These are phyloP conservation scores for Trialeurodes vaporariorum DNA, from an alignment of 1,140 invertebrate genomes.

Conservation along the genomic window DNA sequence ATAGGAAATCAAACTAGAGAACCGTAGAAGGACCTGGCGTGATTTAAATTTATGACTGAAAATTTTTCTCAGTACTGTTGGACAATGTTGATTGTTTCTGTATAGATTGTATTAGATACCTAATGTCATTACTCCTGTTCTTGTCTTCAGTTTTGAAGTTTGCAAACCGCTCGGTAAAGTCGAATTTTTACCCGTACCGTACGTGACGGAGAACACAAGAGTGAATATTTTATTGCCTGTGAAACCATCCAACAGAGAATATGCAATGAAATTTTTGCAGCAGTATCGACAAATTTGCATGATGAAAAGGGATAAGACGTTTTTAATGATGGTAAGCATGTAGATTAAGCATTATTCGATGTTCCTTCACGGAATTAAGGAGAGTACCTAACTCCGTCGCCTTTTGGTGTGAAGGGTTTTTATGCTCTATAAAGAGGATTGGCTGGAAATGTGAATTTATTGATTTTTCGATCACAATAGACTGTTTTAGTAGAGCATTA, in stretches of 20 bases:
- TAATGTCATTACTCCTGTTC: conserved; percentile 8
- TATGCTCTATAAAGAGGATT: too few species aligned
- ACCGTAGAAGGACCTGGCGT: too few species aligned
- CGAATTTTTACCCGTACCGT: conserved; percentile 75
- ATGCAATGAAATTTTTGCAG: conserved; percentile 50
- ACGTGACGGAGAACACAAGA: conserved; percentile 77
- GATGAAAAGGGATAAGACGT: conserved; percentile 62
- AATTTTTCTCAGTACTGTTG: background rate
- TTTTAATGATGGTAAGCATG: conserved; percentile 56
- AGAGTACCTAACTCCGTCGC: too few species aligned
- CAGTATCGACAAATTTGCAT: conserved; percentile 57
- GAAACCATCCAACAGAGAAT: conserved; percentile 37
- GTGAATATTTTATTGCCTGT: conserved; percentile 63
- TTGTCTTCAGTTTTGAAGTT: conserved; percentile 44
- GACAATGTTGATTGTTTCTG: background rate
- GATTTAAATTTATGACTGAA: background rate
- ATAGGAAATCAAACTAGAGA: too few species aligned
- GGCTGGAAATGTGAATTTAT: too few species aligned
- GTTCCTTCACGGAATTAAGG: too few species aligned
- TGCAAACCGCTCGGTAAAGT: conserved; percentile 69
- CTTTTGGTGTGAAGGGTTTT: too few species aligned
- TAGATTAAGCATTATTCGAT: too few species aligned
- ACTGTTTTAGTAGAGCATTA: too few species aligned
- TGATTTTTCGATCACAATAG: too few species aligned
- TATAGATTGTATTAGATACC: background rate